Evolutionary conservation across 2,113 vertebrate species (phyloP).

Genomic region (Tyrannus savana): DNA sequence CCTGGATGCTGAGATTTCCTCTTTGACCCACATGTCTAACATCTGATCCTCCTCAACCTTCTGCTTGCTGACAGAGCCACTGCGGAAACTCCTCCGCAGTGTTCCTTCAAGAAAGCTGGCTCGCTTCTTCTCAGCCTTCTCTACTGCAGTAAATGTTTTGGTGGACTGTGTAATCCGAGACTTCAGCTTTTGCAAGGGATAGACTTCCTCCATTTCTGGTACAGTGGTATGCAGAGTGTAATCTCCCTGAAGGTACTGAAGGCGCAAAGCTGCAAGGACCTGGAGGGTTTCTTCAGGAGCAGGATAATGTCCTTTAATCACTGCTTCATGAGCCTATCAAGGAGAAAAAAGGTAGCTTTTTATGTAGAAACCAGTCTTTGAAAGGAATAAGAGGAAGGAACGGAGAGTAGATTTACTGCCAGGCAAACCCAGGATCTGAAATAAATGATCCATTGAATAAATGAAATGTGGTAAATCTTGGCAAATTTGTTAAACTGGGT

Average conservation of each 20-base stretch:
- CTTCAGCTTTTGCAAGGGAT: slow-evolving; percentile 86
- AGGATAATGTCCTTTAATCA: slow-evolving; percentile 92
- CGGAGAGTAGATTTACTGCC: neutral
- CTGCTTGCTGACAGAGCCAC: slow-evolving; percentile 81
- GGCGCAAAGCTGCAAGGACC: slow-evolving; percentile 89
- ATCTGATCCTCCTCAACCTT: slow-evolving; percentile 87
- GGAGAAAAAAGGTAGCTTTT: neutral
- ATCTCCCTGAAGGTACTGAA: slow-evolving; percentile 91
- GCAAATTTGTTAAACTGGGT: neutral
- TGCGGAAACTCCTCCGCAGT: slow-evolving; percentile 89
- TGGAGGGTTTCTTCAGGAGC: slow-evolving; percentile 95
- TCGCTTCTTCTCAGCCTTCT: slow-evolving; percentile 84
- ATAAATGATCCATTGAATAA: neutral
- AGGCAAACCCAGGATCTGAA: neutral
- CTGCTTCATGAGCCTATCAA: slow-evolving; percentile 90
- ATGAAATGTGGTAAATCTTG: neutral
- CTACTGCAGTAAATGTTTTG: slow-evolving; percentile 76
- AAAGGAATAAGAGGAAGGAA: neutral
- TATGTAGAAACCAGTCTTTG: neutral
- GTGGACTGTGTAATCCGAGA: slow-evolving; percentile 90
- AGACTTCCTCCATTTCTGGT: slow-evolving; percentile 88
- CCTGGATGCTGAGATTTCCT: slow-evolving; percentile 83
- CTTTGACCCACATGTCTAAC: slow-evolving; percentile 92
- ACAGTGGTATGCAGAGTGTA: slow-evolving; percentile 65
- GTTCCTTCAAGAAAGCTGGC: slow-evolving; percentile 96